Evolutionary conservation across 2,888 invertebrate species (phyloP), one percentile per base, ranked within the genome.

Genomic region (Platycheirus rosarum): DNA sequence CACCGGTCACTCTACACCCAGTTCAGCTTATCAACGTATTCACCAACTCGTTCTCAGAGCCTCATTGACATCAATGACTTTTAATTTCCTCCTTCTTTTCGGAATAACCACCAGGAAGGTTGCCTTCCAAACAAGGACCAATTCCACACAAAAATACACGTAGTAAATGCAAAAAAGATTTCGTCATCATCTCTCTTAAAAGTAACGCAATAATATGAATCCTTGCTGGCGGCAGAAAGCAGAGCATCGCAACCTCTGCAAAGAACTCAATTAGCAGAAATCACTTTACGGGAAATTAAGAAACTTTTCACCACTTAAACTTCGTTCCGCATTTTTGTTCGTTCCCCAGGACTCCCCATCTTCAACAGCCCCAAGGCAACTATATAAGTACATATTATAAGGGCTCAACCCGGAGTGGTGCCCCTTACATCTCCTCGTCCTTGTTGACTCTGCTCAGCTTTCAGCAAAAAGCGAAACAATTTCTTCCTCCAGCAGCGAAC

Each of bases 271-370:
- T 82, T 82, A 82, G 82, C 63, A 68, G 60, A 77, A 82, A 82
- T 82, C 82, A 82, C 82, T 82, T 82, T 82, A 82, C 82, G 82
- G 82, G 82, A 82, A 82, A 82, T 82, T 77, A 82, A 82, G 82
- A 82, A 82, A 82, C 82, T 82, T 82, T 77, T 82, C 82, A 55
- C 82, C 82, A 82, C 82, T 82, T 82, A 82, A 77, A 77, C 48
- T 55, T 71, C 68, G 55, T 63, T 48, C 48, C 71, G 63, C 62
- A 53, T 53, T 69, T 44, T 35, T 53, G 44, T 48, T 48, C 11
- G 13, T 16, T 14, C 6, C 23, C 20, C 40, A 55, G 2, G 13
- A 2, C 2, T 42, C 2, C 11, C 16, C 13, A 6, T 46, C 11
- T n/a, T n/a, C n/a, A n/a, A 14, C 6, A 11, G 57, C 42, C 29